A percentile compares a stretch with the other conserved stretches of the same genome.
Conservation (phyloP, 2,888 invertebrate genomes). For the Geotrupes spiniger region DNA sequence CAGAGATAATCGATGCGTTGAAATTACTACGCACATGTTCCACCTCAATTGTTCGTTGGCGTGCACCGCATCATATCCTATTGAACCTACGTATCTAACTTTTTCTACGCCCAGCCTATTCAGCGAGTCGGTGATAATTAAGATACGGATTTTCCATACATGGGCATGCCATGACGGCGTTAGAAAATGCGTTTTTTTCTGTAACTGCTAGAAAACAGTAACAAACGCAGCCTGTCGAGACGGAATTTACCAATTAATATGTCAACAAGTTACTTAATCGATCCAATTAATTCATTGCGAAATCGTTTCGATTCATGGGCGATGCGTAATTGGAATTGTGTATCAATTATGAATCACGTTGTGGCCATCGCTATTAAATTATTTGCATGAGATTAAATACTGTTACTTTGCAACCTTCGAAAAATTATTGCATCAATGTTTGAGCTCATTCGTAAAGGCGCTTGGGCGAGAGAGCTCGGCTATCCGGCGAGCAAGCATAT, state of each 20-base stretch:
- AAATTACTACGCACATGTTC: too few relatives aligned
- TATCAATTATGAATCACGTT: background rate
- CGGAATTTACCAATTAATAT: conserved; percentile 1
- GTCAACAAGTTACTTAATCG: background rate
- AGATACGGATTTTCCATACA: conserved; percentile 3
- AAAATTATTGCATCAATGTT: too few relatives aligned
- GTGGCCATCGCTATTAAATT: background rate
- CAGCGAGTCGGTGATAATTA: background rate
- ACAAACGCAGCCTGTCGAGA: background rate
- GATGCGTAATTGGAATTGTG: conserved; percentile 2
- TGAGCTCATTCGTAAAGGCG: too few relatives aligned
- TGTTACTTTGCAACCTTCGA: conserved; percentile 3
- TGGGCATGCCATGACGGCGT: background rate
- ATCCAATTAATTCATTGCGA: conserved; percentile 2
- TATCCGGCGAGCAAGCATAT: too few relatives aligned
- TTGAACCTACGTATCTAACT: too few relatives aligned
- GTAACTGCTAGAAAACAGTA: background rate
- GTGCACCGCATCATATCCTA: too few relatives aligned
- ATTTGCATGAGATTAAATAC: background rate
- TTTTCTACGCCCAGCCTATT: background rate
- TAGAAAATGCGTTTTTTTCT: background rate
- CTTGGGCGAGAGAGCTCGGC: too few relatives aligned
- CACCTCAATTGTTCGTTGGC: too few relatives aligned
- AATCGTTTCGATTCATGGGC: background rate
- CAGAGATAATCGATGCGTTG: too few relatives aligned